phyloP scores from a whole-genome alignment of 1,140 invertebrate species.

The Pygmarrhopalites habei region DNA sequence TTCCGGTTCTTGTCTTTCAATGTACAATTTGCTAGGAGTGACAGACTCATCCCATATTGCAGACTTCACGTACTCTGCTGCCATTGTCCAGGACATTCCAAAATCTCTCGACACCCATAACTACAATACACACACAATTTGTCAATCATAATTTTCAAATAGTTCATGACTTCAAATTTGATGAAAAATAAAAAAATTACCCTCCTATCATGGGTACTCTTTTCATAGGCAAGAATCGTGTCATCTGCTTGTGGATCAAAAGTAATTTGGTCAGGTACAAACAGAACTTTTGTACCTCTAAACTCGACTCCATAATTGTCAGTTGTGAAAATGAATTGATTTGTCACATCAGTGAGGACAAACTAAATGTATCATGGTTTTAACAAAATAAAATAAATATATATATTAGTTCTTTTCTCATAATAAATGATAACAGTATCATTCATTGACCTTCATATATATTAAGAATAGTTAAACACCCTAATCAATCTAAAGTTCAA shows the following conservation, averaged over 20 bases:
- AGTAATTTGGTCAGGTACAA: conserved; percentile 66
- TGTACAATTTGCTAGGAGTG: conserved; percentile 52
- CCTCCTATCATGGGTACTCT: conserved; percentile 56
- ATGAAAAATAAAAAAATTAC: conserved; percentile 48
- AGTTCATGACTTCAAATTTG: neutral
- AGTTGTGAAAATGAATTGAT: conserved; percentile 71
- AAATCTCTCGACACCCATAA: conserved; percentile 68
- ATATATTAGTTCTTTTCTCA: conserved; percentile 35
- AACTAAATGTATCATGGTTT: conserved; percentile 57
- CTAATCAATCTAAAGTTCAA: no score
- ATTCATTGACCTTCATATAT: no score
- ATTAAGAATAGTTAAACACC: no score
- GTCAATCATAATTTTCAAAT: neutral
- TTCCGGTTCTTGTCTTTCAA: conserved; percentile 64
- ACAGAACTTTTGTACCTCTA: conserved; percentile 53
- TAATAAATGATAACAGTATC: conserved; percentile 40
- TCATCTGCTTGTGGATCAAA: conserved; percentile 61
- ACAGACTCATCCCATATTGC: conserved; percentile 57
- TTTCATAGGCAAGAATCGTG: conserved; percentile 61
- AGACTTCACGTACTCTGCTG: conserved; percentile 66
- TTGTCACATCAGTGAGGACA: conserved; percentile 70
- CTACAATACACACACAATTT: conserved; percentile 46
- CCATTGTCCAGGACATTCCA: conserved; percentile 59
- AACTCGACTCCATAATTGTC: conserved; percentile 63
- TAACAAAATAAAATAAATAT: conserved; percentile 10